Conservation (phyloP, 2,113 vertebrate genomes). For the Burhinus oedicnemus region DNA sequence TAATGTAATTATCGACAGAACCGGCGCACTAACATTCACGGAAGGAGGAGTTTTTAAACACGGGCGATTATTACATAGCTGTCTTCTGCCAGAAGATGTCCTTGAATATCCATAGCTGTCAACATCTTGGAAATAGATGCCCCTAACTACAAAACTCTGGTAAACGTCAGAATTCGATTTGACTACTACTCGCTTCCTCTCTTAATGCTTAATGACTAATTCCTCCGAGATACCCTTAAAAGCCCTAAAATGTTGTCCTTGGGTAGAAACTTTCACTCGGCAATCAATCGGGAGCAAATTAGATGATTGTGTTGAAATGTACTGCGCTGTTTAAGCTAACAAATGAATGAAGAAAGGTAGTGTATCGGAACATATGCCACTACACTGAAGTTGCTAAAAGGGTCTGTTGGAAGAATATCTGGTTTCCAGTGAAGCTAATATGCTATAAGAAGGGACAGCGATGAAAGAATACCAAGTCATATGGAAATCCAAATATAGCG, state of each 20-base stretch:
- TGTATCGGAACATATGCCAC: constrained; percentile 61
- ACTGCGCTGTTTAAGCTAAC: constrained; percentile 71
- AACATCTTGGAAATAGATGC: constrained; percentile 69
- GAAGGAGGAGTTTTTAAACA: background rate
- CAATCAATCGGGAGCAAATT: constrained; percentile 76
- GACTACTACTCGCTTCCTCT: constrained; percentile 70
- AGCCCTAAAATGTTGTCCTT: constrained; percentile 71
- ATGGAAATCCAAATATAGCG: constrained; percentile 81
- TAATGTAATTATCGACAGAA: background rate
- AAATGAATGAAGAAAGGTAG: constrained; percentile 76
- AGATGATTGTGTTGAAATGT: constrained; percentile 69
- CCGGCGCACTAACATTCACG: background rate
- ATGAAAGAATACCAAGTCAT: constrained; percentile 78
- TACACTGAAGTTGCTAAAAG: constrained; percentile 62
- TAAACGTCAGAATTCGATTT: constrained; percentile 69
- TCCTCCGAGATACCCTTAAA: constrained; percentile 75
- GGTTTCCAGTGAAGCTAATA: constrained; percentile 70
- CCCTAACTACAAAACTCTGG: constrained; percentile 66
- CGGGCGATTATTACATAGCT: background rate
- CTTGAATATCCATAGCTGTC: constrained; percentile 51
- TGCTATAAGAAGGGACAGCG: constrained; percentile 67
- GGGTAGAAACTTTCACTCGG: constrained; percentile 72
- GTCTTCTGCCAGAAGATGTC: constrained; percentile 5
- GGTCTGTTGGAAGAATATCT: constrained; percentile 70
- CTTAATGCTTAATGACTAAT: constrained; percentile 71